Percentiles rank a stretch among this genome's conserved stretches.
Evolutionary conservation across 2,888 invertebrate species (phyloP).

Genomic region (Tetramorium bicarinatum): DNA sequence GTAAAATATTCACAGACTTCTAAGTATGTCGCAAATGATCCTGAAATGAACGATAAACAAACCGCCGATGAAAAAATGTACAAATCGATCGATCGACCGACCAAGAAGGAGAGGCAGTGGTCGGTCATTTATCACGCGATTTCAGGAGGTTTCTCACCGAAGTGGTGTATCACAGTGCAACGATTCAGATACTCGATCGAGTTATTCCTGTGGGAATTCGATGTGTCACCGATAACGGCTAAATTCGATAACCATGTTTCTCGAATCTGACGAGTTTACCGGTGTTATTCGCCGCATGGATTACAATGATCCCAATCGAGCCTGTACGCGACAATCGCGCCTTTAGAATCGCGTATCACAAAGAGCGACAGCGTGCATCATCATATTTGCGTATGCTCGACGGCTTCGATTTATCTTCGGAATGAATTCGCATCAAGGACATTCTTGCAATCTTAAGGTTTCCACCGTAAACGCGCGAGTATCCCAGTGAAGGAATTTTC

Average conservation of each 20-base stretch:
- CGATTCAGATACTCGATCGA: slow-evolving; percentile 73
- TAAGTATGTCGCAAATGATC: slow-evolving; percentile 66
- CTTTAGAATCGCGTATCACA: slow-evolving; percentile 76
- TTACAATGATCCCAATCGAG: slow-evolving; percentile 44
- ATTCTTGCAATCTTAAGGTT: slow-evolving; percentile 18
- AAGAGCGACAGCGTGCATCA: slow-evolving; percentile 58
- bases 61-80: slow-evolving; percentile 61
- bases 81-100: slow-evolving; percentile 53
- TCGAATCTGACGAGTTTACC: background rate
- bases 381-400: slow-evolving; percentile 29
- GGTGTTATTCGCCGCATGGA: slow-evolving; percentile 1
- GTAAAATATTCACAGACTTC: slow-evolving; percentile 72
- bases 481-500: slow-evolving; percentile 24
- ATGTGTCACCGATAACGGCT: slow-evolving; percentile 8
- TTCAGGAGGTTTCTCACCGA: slow-evolving; percentile 72
- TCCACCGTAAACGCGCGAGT: slow-evolving; percentile 13
- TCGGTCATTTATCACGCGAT: slow-evolving; percentile 69
- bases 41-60: slow-evolving; percentile 72
- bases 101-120: slow-evolving; percentile 28
- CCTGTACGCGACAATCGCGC: slow-evolving; percentile 68
- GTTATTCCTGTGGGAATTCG: slow-evolving; percentile 56
- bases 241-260: background rate
- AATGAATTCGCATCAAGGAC: slow-evolving; percentile 27
- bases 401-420: slow-evolving; percentile 31
- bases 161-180: slow-evolving; percentile 76